Evolutionary conservation across 2,797 vertebrate genomes (phyloP), one percentile per base, ranked within the genome.

Genomic region (Scyliorhinus canicula): DNA sequence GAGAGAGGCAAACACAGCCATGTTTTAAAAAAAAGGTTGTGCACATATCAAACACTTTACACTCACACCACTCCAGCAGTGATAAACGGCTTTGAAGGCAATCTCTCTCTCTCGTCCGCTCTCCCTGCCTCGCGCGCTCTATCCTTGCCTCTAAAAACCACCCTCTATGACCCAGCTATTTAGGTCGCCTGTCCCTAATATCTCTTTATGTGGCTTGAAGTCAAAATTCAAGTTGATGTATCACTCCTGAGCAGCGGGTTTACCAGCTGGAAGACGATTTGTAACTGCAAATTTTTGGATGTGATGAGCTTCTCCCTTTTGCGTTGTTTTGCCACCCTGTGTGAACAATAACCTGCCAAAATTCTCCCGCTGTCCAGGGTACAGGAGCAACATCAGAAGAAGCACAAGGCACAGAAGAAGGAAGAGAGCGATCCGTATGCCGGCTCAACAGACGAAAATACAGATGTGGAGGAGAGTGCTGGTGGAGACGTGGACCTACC

Each of bases 381-480:
- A 85, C 97, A 97, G 67, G 95, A 96, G 2, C 96, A 96, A 95
- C 97, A 96, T 96, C 95, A 95, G 40, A 95, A 79, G 84, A 69
- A 28, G 52, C 96, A 65, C n/a, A 95, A 86, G 44, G 24, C 44
- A 1, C 40, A 93, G 0, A 96, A 82, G 28, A 95, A 96, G 60
- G 95, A 96, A 0, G 97, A 97, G 0, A 97, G 98, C 4, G 98
- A 99, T 96, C 98, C 97, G 0, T 99, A 98, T 0, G 98, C 97
- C 0, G 98, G 98, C 0, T 98, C 98, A 0, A 99, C 98, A 0
- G 98, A 99, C 52, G 98, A 99, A 96, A 99, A 99, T 97, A 98
- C 98, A 0, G 98, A 99, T 0, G 96, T 96, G 0, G 98, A 99
- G 95, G 97, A 95, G 6, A 95, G 96, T 44, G 16, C 2, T n/a